phyloP scores from a whole-genome alignment of 2,113 vertebrate species.

The Clupea harengus region DNA sequence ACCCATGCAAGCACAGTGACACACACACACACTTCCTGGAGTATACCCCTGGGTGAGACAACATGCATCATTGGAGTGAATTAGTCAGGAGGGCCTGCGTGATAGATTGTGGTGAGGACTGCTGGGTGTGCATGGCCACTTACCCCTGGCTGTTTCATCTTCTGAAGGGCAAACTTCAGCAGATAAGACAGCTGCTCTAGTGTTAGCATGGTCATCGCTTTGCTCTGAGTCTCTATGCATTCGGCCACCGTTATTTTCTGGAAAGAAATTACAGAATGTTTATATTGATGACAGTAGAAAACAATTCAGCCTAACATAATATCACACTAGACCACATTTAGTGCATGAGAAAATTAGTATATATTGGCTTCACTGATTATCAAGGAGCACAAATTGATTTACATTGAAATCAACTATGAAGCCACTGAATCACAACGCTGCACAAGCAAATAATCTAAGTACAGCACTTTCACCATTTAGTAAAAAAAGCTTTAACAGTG shows the following conservation, averaged over 20 bases:
- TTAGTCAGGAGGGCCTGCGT: neutral
- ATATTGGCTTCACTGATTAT: neutral
- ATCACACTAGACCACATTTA: neutral
- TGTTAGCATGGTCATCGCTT: conserved; percentile 98
- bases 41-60: neutral
- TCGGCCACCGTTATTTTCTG: conserved; percentile 99
- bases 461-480: neutral
- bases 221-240: conserved; percentile 99
- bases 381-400: neutral
- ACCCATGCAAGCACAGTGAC: neutral
- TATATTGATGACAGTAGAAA: neutral
- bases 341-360: neutral
- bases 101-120: neutral
- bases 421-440: neutral
- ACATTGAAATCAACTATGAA: neutral
- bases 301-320: neutral
- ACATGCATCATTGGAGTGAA: neutral
- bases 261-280: conserved; percentile 20
- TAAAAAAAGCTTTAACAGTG: neutral
- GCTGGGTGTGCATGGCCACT: conserved; percentile 54
- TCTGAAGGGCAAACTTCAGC: conserved; percentile 98
- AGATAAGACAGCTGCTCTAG: conserved; percentile 95
- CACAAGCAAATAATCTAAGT: neutral
- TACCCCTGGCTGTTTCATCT: conserved; percentile 99
- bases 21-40: neutral